Base-by-base conservation (phyloP, 1,140 invertebrate genomes). In the Tenebrio molitor region DNA sequence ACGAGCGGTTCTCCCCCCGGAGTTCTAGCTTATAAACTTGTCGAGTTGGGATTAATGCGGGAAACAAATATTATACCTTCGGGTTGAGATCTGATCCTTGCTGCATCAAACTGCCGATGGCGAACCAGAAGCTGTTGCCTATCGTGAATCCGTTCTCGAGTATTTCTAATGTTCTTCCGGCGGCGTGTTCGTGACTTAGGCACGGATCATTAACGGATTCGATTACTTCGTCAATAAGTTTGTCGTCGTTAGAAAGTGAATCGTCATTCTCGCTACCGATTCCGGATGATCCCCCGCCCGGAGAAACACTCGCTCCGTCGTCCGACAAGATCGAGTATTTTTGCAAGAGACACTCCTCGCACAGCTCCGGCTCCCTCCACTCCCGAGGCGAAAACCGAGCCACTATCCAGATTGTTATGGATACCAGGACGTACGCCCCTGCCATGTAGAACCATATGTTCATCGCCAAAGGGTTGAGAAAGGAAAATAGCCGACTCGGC, bases 91-190 rank as follows among this genome's bases (percentile, higher is more conserved):
- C 93, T 74, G 92, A 94, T 74, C 94, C 95, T 87, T 97, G 95
- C 84, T 97, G 95, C 95, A 97, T 97, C 73, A 97, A 89, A 6
- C 94, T 95, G 58, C 95, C 95, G 74, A 97, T 92, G 8, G 94
- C 93, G 84, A 96, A 96, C 94, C 94, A 96, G 83, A 96, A 93
- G 85, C 91, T 92, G 85, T 95, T 95, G 78, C 89, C 87, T 69
- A 95, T 84, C 29, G 89, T 93, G 81, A 95, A 95, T 81, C 92
- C 91, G 83, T 94, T 95, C 84, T 91, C 88, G 8, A 82, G 69
- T 41, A 78, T 76, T 17, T 79, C 79, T n/a, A 81, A 74, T 16
- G 73, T 75, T 29, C 75, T 64, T 6, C 62, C 72, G 39, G 53
- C 68, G 46, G 62, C 58, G 46, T 75, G 64, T 64, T 75, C 69